Evolutionary conservation across 2,113 vertebrate genomes (phyloP).

Genomic region (Himantopus leucocephalus): DNA sequence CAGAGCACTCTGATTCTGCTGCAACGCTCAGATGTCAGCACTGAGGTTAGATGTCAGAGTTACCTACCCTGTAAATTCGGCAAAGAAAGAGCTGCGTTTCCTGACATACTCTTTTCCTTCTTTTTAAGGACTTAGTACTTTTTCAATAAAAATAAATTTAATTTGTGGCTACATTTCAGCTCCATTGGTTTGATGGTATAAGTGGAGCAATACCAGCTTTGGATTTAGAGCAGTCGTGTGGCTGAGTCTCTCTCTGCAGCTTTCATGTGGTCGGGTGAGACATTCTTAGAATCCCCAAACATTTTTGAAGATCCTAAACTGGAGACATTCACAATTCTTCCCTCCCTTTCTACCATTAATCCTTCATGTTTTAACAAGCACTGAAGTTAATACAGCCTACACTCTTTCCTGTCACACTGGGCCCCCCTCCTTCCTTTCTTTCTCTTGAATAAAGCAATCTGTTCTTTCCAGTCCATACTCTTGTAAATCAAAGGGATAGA

Average conservation of each 20-base stretch:
- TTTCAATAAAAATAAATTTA: conserved; percentile 81
- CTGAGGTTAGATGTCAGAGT: not conserved
- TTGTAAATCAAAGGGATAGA: conserved; percentile 70
- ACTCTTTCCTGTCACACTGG: conserved; percentile 70
- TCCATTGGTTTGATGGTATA: conserved; percentile 73
- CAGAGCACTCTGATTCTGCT: not conserved
- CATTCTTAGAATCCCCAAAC: conserved; percentile 77
- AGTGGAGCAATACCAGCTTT: conserved; percentile 70
- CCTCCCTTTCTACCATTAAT: conserved; percentile 75
- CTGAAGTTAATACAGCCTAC: conserved; percentile 72
- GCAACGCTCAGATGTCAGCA: not conserved
- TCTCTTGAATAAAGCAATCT: conserved; percentile 71
- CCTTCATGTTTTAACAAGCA: conserved; percentile 78
- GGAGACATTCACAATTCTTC: conserved; percentile 76
- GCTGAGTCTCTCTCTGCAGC: conserved; percentile 63
- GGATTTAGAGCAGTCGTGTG: conserved; percentile 76
- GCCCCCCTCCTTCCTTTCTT: conserved; percentile 50
- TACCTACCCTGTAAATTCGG: conserved; percentile 11
- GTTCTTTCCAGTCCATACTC: conserved; percentile 53
- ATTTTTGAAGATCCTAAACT: conserved; percentile 79
- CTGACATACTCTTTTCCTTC: conserved; percentile 54
- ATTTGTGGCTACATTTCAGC: conserved; percentile 79
- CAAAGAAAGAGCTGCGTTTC: conserved; percentile 1
- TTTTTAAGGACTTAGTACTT: conserved; percentile 73
- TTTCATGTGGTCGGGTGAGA: conserved; percentile 80